Base-by-base conservation (phyloP, 2,888 invertebrate genomes). In the Erannis defoliaria region DNA sequence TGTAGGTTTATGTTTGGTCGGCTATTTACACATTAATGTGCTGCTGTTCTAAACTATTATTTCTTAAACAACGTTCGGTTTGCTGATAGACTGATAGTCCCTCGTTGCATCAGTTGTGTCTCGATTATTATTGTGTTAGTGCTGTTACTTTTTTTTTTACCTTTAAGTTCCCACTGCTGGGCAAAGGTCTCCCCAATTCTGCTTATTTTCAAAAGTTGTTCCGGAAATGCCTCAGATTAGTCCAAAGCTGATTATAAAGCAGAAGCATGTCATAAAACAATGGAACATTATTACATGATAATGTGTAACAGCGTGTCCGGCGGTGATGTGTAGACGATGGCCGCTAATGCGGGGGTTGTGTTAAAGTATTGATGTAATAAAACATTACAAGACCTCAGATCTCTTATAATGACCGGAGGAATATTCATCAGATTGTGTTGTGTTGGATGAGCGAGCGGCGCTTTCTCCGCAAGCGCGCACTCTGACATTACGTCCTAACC, bases 281-380 rank as follows among this genome's bases (percentile, higher is more conserved):
- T 49, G 23, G 35, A 14, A 10, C 29, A 49, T 37, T 35, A 49
- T 49, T 35, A 49, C 49, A 37, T 49, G 49, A 49, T 16, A 26
- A 26, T 26, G 43, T 43, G 21, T 35, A 35, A 54, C 42, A 21
- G 31, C 12, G 35, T n/a, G 37, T 23, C 49, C 42, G 8, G 5
- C 42, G 8, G 5, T 38, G 42, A 42, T 42, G 48, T 21, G 43
- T 10, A 1, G 8, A 14, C 5, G 23, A 50, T 42, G 57, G 10
- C 50, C 43, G 43, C 21, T 51, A 51, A 58, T 58, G 50, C 14
- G 3, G 31, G 57, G 57, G 57, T 45, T 35, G 43, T 18, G 49
- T 23, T 49, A 33, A 42, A 23, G 26, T 23, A 12, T 14, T 14
- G 16, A 56, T 49, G 53, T 40, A 53, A 40, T 46, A 10, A 33